Base-by-base conservation (phyloP, 64 coral and sea anemone species). In the Actinia equina region DNA sequence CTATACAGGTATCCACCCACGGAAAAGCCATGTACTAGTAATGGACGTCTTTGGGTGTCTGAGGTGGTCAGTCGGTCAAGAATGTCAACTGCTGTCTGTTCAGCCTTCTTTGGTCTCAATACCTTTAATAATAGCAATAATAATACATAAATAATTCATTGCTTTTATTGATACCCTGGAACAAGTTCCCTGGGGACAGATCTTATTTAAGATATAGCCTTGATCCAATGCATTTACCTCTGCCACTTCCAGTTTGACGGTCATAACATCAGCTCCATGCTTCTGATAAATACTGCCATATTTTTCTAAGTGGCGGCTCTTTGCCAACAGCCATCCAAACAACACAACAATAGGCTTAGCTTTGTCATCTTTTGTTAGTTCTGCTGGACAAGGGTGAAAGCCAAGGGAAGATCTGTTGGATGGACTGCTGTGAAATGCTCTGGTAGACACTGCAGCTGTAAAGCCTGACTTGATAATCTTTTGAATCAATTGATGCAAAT, bases 1-100 rank as follows among this genome's bases (percentile, higher is more conserved):
- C 90, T 89, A 82, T 98, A 98, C 1, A 98, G 85, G 37, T 95
- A 98, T 11, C 96, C 96, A 0, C 96, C 96, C 3, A 98, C 96
- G 8, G 93, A 98, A 54, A 98, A 95, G 9, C 96, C 96, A 83
- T 98, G 96, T 45, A 98, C 46, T 20, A 98, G 20, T 17, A 98
- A 85, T 17, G 90, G 88, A 52, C 87, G 90, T 42, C 95, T 44
- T 49, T 91, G 82, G 85, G 86, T 87, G 17, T 54, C 88, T 18
- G 93, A 64, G 45, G 93, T 74, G n/a, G 84, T 81, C 11, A 98
- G 85, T 49, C 88, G 30, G 45, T 95, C 86, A 54, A 98, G 86
- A 6, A 98, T 60, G 86, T 88, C 57, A 1, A 77, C 83, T 19
- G 96, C 96, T 44, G 91, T 81, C 87, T 95, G 23, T 84, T 87